Percentiles rank a stretch among this genome's conserved stretches.
Conservation (phyloP, 2,888 invertebrate species). For the Pseudoips prasinana region DNA sequence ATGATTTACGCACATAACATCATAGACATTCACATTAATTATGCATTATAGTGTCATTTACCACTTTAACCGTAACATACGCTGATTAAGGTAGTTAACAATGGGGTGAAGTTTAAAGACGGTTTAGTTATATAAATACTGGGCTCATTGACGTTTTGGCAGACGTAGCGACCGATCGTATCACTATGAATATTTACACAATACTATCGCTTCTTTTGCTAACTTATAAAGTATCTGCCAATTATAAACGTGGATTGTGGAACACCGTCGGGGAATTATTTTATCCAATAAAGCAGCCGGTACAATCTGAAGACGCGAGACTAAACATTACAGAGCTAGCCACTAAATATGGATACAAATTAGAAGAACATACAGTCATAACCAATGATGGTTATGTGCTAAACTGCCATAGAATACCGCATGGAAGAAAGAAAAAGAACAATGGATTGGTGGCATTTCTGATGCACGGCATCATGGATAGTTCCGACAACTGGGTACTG, state of each 20-base stretch:
- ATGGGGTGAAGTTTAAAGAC: slow-evolving; percentile 23
- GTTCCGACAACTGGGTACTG: slow-evolving; percentile 49
- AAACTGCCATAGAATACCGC: slow-evolving; percentile 52
- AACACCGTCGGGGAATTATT: slow-evolving; percentile 16
- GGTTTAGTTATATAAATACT: slow-evolving; percentile 15
- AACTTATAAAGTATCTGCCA: slow-evolving; percentile 2
- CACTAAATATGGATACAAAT: slow-evolving; percentile 45
- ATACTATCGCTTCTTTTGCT: slow-evolving; percentile 14
- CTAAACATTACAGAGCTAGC: slow-evolving; percentile 48
- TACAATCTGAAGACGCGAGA: slow-evolving; percentile 41
- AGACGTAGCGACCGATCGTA: slow-evolving; percentile 7
- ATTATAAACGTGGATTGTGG: slow-evolving; percentile 18
- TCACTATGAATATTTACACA: slow-evolving; percentile 21
- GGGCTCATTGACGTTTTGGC: slow-evolving; percentile 12
- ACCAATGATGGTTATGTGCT: slow-evolving; percentile 63
- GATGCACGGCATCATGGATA: slow-evolving; percentile 89
- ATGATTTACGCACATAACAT: no score
- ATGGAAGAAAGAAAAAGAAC: slow-evolving; percentile 22
- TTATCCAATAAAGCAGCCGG: slow-evolving; percentile 1
- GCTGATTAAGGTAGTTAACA: slow-evolving; percentile 16
- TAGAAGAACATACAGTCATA: slow-evolving; percentile 51
- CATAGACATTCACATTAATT: no score
- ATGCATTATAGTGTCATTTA: no score
- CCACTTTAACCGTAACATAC: no score
- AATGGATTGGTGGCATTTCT: slow-evolving; percentile 79